Percentiles rank a stretch among this genome's conserved stretches.
Conservation (phyloP, 2,888 invertebrate genomes). For the Drosophila merina region DNA sequence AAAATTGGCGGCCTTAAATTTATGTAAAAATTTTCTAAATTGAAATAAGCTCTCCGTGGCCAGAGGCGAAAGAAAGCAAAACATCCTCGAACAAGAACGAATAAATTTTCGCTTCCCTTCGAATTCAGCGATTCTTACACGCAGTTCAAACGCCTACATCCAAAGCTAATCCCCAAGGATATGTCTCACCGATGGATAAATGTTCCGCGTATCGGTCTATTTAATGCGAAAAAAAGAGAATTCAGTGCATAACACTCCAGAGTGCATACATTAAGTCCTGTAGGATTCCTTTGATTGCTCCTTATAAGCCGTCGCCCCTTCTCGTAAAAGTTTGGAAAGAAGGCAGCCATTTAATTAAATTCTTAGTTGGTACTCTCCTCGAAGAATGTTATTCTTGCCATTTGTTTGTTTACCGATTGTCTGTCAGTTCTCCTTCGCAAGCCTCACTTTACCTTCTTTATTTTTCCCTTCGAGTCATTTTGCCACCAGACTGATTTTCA, state of each 20-base stretch:
- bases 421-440: constrained; percentile 58
- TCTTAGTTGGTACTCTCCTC: constrained; percentile 48
- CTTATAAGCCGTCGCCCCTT: constrained; percentile 33
- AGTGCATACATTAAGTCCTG: constrained; percentile 71
- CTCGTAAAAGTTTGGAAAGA: constrained; percentile 1
- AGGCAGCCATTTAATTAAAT: constrained; percentile 45
- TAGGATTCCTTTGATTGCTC: constrained; percentile 21
- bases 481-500: constrained; percentile 56
- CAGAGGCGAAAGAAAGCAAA: constrained; percentile 27
- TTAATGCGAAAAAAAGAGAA: constrained; percentile 58
- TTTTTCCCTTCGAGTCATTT: constrained; percentile 27
- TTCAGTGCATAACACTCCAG: constrained; percentile 63
- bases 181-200: background rate
- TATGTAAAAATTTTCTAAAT: constrained; percentile 78
- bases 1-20: constrained; percentile 70
- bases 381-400: constrained; percentile 67
- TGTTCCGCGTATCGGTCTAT: background rate
- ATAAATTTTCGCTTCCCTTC: constrained; percentile 57
- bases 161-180: background rate
- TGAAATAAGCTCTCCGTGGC: constrained; percentile 69
- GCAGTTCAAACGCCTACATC: constrained; percentile 26
- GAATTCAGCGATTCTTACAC: constrained; percentile 24
- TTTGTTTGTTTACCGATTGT: constrained; percentile 80
- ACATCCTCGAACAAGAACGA: constrained; percentile 61
- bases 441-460: background rate